Evolutionary conservation across 2,888 invertebrate species (phyloP).

Genomic region (Coenonympha glycerion): DNA sequence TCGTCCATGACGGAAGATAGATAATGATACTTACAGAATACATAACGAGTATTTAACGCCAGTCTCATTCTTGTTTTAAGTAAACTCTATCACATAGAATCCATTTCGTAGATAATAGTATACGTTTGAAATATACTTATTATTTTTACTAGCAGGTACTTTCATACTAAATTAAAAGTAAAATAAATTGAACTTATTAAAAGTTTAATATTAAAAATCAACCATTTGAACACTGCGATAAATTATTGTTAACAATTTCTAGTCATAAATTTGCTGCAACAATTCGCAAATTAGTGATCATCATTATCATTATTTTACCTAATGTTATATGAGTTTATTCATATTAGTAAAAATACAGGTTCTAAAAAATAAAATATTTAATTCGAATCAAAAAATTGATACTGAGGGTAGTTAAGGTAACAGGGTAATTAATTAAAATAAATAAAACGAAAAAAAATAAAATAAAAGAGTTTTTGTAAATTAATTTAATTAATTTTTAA

Average conservation of each 20-base stretch:
- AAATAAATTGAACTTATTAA: not conserved
- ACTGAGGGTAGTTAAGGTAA: slow-evolving; percentile 20
- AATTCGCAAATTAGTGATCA: slow-evolving; percentile 39
- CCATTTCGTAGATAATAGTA: too few relatives aligned
- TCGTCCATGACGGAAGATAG: too few relatives aligned
- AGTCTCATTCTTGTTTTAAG: too few relatives aligned
- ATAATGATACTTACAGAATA: too few relatives aligned
- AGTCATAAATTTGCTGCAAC: slow-evolving; percentile 61
- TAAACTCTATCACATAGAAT: too few relatives aligned
- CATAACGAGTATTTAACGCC: too few relatives aligned
- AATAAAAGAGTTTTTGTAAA: slow-evolving; percentile 4
- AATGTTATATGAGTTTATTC: slow-evolving; percentile 29
- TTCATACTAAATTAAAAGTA: not conserved
- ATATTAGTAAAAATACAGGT: not conserved
- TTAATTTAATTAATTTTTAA: too few relatives aligned
- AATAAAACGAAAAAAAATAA: not conserved
- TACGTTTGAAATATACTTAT: too few relatives aligned
- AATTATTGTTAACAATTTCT: slow-evolving; percentile 44
- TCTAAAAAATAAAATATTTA: slow-evolving; percentile 10
- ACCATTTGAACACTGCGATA: slow-evolving; percentile 14
- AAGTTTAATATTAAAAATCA: too few relatives aligned
- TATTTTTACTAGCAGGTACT: too few relatives aligned
- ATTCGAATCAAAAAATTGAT: not conserved
- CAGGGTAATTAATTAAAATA: slow-evolving; percentile 26
- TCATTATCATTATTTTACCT: not conserved